These are phyloP conservation scores for Pteria penguin DNA, from an alignment of 2,888 invertebrate species.

Conservation along the genomic window DNA sequence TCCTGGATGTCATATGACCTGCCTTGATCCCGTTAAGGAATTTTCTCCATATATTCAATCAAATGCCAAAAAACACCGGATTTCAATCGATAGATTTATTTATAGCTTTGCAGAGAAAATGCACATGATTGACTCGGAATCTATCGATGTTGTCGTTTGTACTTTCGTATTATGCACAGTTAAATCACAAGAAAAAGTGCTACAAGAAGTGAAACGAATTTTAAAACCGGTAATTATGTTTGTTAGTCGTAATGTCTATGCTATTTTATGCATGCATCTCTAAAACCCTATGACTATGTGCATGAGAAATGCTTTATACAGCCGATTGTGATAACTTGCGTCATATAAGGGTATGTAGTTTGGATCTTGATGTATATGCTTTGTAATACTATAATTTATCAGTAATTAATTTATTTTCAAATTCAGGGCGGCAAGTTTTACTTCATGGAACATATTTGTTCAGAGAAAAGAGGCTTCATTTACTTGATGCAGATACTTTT, in stretches of 20 bases:
- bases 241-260: too few relatives aligned
- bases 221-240: constrained; percentile 56
- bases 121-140: constrained; percentile 55
- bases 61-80: neutral
- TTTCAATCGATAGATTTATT: neutral
- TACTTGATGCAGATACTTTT: constrained; percentile 55
- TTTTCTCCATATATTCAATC: neutral
- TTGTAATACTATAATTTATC: too few relatives aligned
- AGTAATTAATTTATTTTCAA: too few relatives aligned
- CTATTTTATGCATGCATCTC: too few relatives aligned
- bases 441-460: constrained; percentile 70
- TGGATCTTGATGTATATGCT: too few relatives aligned
- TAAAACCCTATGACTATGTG: too few relatives aligned
- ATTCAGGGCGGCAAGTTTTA: constrained; percentile 69
- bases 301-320: too few relatives aligned
- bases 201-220: constrained; percentile 72
- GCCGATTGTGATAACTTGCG: too few relatives aligned
- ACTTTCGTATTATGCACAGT: constrained; percentile 74
- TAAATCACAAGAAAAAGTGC: constrained; percentile 50
- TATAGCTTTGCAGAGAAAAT: constrained; percentile 71
- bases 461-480: constrained; percentile 49
- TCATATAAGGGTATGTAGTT: too few relatives aligned
- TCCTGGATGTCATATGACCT: neutral
- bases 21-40: neutral
- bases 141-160: constrained; percentile 73